A percentile compares a stretch with the other conserved stretches of the same genome.
Evolutionary conservation across 2,888 invertebrate species (phyloP).

Genomic region (Harmothoe impar): DNA sequence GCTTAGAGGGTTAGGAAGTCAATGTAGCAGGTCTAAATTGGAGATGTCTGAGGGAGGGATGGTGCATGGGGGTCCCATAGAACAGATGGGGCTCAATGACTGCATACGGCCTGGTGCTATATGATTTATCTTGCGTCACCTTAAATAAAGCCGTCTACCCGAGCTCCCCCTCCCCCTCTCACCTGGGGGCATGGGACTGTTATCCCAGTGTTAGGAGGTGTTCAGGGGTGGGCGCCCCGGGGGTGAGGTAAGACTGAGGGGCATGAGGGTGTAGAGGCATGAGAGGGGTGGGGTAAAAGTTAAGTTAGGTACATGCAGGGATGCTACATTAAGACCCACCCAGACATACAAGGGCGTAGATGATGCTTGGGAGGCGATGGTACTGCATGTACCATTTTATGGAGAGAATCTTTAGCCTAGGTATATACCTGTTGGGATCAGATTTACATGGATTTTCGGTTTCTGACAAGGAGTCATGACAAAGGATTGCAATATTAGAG

Average conservation of each 20-base stretch:
- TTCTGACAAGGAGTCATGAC: too few species aligned
- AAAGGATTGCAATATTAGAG: too few species aligned
- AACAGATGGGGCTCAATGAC: not conserved
- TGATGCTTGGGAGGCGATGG: not conserved
- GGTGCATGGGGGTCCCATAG: not conserved
- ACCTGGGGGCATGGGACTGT: not conserved
- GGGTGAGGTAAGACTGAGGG: not conserved
- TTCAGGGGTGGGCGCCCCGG: not conserved
- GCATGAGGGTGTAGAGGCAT: not conserved
- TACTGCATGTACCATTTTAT: too few species aligned
- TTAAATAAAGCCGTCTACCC: not conserved
- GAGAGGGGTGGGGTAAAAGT: not conserved
- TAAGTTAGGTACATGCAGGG: not conserved
- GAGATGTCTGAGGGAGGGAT: too few species aligned
- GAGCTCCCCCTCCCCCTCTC: not conserved
- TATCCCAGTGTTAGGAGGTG: not conserved
- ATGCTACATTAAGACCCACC: not conserved
- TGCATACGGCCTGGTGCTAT: constrained; percentile 3
- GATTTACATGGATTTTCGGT: too few species aligned
- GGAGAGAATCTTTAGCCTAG: too few species aligned
- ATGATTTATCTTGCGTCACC: constrained; percentile 36
- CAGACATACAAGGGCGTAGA: not conserved
- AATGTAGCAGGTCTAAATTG: too few species aligned
- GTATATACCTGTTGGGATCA: too few species aligned
- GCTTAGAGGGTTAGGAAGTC: too few species aligned